A percentile compares a stretch with the other conserved stretches of the same genome.
phyloP scores from a whole-genome alignment of 1,140 invertebrate genomes.

The Trissolcus basalis region DNA sequence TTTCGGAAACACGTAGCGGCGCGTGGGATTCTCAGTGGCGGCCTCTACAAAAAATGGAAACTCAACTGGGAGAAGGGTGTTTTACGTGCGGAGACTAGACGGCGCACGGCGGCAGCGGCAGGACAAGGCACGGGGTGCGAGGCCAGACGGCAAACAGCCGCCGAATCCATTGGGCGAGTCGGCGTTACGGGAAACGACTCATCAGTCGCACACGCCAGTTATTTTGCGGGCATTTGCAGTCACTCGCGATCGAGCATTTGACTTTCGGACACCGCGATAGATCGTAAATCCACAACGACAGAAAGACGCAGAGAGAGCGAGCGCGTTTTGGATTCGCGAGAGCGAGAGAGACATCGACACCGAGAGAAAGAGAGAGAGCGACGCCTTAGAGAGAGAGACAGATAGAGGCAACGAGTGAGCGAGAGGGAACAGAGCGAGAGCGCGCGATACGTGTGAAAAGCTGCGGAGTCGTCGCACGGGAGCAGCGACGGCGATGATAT shows the following conservation, averaged over 20 bases:
- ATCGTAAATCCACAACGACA: background rate
- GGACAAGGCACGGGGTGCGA: background rate
- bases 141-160: conserved; percentile 1
- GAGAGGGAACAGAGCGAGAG: conserved; percentile 20
- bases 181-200: too few species aligned
- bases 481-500: conserved; percentile 33
- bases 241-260: too few species aligned
- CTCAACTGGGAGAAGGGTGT: background rate
- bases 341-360: background rate
- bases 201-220: too few species aligned
- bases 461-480: conserved; percentile 11
- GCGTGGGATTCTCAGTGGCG: background rate
- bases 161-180: background rate
- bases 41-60: background rate
- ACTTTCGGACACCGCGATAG: too few species aligned
- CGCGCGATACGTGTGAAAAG: too few species aligned
- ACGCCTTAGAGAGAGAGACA: background rate
- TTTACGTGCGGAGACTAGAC: background rate
- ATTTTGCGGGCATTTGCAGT: too few species aligned
- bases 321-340: background rate
- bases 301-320: conserved; percentile 3
- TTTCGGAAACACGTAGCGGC: too few species aligned
- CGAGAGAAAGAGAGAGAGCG: background rate
- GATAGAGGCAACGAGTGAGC: background rate
- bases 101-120: background rate